Evolutionary conservation across 2,888 invertebrate species (phyloP).

Genomic region (Ophonus ardosiacus): DNA sequence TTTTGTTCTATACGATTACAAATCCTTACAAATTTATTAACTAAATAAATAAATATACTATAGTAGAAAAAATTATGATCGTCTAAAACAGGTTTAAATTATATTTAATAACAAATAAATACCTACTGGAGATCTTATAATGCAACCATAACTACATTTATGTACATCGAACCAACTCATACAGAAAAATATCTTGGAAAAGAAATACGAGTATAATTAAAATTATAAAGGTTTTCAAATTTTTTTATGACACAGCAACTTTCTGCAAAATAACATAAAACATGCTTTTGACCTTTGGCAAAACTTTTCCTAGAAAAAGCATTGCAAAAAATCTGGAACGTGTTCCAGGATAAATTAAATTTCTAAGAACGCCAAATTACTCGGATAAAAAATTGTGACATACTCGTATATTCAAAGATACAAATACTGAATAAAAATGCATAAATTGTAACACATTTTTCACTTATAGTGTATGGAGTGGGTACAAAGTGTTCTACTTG

Average conservation of each 20-base stretch:
- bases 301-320: not conserved
- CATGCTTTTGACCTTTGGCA: not conserved
- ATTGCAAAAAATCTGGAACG: not conserved
- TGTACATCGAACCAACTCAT: not conserved
- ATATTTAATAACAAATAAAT: too few species aligned
- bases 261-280: not conserved
- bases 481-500: constrained; percentile 38
- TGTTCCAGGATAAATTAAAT: constrained; percentile 6
- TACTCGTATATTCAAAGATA: constrained; percentile 7
- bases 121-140: too few species aligned
- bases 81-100: too few species aligned
- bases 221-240: too few species aligned
- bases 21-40: too few species aligned
- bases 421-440: constrained; percentile 10
- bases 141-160: not conserved
- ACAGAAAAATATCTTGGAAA: too few species aligned
- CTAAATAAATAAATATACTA: too few species aligned
- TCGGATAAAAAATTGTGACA: not conserved
- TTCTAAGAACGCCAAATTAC: constrained; percentile 8
- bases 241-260: not conserved
- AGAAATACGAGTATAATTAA: too few species aligned
- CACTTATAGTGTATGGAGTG: constrained; percentile 48
- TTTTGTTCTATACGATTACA: too few species aligned
- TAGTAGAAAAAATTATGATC: too few species aligned
- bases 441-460: constrained; percentile 39